Conservation (phyloP, 2,888 invertebrate species). For the Amphipoea lucens region DNA sequence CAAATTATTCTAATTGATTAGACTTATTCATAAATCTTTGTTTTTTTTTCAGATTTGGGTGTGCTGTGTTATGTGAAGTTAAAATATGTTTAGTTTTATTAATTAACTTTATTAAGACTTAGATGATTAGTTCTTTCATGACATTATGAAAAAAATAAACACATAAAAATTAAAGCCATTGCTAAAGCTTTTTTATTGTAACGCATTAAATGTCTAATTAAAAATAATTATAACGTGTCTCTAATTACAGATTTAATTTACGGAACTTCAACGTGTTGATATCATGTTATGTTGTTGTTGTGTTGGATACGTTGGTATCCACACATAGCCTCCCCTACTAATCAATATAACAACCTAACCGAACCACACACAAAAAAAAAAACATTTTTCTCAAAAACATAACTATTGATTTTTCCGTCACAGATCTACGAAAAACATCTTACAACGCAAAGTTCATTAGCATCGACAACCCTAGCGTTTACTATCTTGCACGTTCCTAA, state of each 20-base stretch:
- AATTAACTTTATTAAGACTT: too few species aligned
- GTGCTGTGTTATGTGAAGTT: rapidly evolving
- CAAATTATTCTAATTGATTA: slow-evolving; percentile 67
- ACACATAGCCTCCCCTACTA: neutral
- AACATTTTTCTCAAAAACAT: neutral
- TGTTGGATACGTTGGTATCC: too few species aligned
- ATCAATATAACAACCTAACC: neutral
- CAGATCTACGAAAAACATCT: slow-evolving; percentile 71
- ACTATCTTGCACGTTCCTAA: slow-evolving; percentile 90
- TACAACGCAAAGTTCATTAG: slow-evolving; percentile 87
- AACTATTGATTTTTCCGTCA: slow-evolving; percentile 53
- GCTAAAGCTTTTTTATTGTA: neutral
- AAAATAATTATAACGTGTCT: neutral
- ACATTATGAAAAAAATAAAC: neutral
- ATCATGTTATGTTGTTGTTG: too few species aligned
- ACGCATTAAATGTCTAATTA: neutral
- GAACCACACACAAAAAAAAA: neutral
- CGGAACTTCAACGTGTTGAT: too few species aligned
- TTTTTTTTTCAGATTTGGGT: slow-evolving; percentile 4
- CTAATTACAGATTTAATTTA: neutral
- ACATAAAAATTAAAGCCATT: neutral
- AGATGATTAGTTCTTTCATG: neutral
- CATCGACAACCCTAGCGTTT: slow-evolving; percentile 86
- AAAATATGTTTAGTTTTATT: neutral
- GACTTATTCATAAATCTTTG: slow-evolving; percentile 54